Base-by-base conservation (phyloP, 2,888 invertebrate genomes). In the Cabera pusaria region DNA sequence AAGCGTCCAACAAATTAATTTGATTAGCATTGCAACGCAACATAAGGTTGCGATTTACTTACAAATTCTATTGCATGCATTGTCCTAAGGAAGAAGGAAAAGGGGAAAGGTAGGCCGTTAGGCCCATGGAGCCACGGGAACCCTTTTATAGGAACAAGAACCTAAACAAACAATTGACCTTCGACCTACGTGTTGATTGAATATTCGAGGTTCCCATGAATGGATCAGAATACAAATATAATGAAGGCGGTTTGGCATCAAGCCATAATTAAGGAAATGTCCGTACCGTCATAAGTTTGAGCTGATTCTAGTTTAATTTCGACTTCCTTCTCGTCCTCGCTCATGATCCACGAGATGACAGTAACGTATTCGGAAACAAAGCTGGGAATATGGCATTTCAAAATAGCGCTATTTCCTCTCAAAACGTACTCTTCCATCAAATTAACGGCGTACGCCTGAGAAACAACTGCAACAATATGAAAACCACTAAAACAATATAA, bases 311-410 rank as follows among this genome's bases (percentile, higher is more conserved):
- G 66, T 66, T 82, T 80, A 51, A 84, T 90, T 73, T 83, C 90
- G 64, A 85, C 78, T 63, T 83, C 81, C 38, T 84, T 74, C 33
- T 73, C 71, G 44, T 90, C 91, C 76, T 94, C 94, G 75, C 94
- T 94, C 90, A 95, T 93, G 78, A 96, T 91, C 97, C 97, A 97
- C 62, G 95, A 94, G 61, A 93, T 92, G 64, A 97, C 95, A 70
- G 88, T 91, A 67, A 97, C 96, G 85, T 95, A 97, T 90, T 97
- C 97, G 69, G 96, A 95, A 59, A 97, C 96, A 90, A 97, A 97
- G 90, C 96, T 96, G 64, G 97, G 96, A 81, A 97, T 96, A 89
- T 96, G 96, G 90, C 97, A 97, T 92, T 97, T 96, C 77, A 97
- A 91, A 81, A 97, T 94, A 66, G 96, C 97, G 63, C 96, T 94